Evolutionary conservation across 2,113 vertebrate genomes (phyloP).

Genomic region (Vulpes ferrilata): DNA sequence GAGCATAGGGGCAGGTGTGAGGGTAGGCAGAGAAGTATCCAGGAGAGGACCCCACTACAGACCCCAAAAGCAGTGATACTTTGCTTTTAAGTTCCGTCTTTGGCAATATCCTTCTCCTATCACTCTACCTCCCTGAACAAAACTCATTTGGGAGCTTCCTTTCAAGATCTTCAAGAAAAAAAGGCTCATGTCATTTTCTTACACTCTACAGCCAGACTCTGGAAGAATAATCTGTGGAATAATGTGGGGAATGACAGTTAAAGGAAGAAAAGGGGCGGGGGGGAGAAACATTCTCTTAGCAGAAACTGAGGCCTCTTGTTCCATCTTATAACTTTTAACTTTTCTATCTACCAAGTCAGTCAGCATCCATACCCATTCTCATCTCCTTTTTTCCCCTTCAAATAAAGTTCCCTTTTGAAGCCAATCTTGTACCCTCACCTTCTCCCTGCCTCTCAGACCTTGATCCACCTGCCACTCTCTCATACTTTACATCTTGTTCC

Average conservation of each 20-base stretch:
- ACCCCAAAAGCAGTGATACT: neutral
- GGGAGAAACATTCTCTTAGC: neutral
- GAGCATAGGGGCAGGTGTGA: neutral
- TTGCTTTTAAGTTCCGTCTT: neutral
- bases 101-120: neutral
- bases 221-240: neutral
- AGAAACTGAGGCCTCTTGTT: neutral
- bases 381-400: neutral
- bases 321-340: neutral
- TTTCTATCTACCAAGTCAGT: neutral
- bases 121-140: neutral
- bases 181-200: neutral
- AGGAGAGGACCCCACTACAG: neutral
- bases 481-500: neutral
- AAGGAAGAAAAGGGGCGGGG: neutral
- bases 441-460: neutral
- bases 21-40: neutral
- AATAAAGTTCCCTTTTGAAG: neutral
- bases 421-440: neutral
- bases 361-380: neutral
- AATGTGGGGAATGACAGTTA: neutral
- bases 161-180: neutral
- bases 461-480: neutral
- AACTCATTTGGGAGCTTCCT: neutral
- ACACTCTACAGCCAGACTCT: neutral